phyloP scores from a whole-genome alignment of 1,140 invertebrate genomes.

The Zaprionus davidi region DNA sequence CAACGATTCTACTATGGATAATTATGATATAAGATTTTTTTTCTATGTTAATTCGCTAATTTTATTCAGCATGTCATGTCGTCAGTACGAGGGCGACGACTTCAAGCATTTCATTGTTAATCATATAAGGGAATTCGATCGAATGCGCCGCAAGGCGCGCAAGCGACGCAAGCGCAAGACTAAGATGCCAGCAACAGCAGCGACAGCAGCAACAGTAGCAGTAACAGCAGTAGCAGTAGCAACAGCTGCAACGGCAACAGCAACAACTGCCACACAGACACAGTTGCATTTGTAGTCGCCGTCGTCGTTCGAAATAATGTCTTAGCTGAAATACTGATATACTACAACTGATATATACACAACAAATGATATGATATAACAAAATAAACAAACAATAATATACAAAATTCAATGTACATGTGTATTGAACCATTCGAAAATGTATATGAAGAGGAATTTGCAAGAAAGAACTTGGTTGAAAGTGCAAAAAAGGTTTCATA shows the following conservation, averaged over 20 bases:
- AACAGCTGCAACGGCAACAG: neutral
- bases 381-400: neutral
- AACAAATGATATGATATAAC: slow-evolving; percentile 14
- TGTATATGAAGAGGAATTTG: too few species aligned
- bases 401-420: too few species aligned
- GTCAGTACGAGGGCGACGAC: slow-evolving; percentile 69
- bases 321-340: slow-evolving; percentile 51
- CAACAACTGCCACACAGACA: slow-evolving; percentile 18
- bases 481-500: too few species aligned
- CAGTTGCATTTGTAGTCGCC: slow-evolving; percentile 19
- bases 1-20: slow-evolving; percentile 43
- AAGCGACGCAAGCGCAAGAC: slow-evolving; percentile 67
- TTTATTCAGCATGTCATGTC: slow-evolving; percentile 72
- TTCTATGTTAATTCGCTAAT: slow-evolving; percentile 82
- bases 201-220: slow-evolving; percentile 11
- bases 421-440: too few species aligned
- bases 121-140: slow-evolving; percentile 74
- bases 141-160: slow-evolving; percentile 70
- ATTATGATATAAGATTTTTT: slow-evolving; percentile 80
- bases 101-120: slow-evolving; percentile 74
- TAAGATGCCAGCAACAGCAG: slow-evolving; percentile 41
- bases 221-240: neutral
- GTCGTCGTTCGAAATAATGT: slow-evolving; percentile 18
- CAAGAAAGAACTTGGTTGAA: too few species aligned
- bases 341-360: slow-evolving; percentile 41